These are phyloP conservation scores for Triplophysa yarkandensis DNA, from an alignment of 2,797 vertebrate genomes.

Conservation along the genomic window DNA sequence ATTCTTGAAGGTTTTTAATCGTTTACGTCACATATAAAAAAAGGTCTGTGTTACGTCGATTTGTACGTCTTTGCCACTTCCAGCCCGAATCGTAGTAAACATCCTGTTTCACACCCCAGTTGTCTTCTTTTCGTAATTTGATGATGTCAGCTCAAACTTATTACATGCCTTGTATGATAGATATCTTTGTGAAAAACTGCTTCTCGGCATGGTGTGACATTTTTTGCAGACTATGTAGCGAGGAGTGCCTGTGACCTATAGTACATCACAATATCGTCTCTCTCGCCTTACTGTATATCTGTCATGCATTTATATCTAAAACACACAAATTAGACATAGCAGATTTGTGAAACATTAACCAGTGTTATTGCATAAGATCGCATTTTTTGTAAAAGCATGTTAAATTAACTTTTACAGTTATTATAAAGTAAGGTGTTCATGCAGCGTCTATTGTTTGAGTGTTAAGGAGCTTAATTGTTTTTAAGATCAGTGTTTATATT, in stretches of 20 bases:
- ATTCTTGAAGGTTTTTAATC: slow-evolving; percentile 17
- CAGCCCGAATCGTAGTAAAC: background rate
- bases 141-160: background rate
- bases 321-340: slow-evolving; percentile 17
- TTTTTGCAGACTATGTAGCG: background rate
- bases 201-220: background rate
- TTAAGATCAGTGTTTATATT: background rate
- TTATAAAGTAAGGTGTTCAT: background rate
- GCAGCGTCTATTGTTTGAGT: background rate
- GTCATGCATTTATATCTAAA: slow-evolving; percentile 34
- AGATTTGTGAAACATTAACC: slow-evolving; percentile 37
- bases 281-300: background rate
- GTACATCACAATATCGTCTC: background rate
- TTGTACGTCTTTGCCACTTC: background rate
- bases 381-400: background rate
- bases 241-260: slow-evolving; percentile 1
- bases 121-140: slow-evolving; percentile 1
- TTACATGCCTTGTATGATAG: background rate
- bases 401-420: background rate
- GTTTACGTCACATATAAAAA: background rate
- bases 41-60: slow-evolving; percentile 2
- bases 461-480: background rate
- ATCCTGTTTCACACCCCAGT: background rate
- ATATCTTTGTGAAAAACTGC: background rate
- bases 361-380: background rate